A percentile compares a stretch with the other conserved stretches of the same genome.
These are phyloP conservation scores for Coregonus clupeaformis DNA, from an alignment of 2,113 vertebrate genomes.

Conservation along the genomic window DNA sequence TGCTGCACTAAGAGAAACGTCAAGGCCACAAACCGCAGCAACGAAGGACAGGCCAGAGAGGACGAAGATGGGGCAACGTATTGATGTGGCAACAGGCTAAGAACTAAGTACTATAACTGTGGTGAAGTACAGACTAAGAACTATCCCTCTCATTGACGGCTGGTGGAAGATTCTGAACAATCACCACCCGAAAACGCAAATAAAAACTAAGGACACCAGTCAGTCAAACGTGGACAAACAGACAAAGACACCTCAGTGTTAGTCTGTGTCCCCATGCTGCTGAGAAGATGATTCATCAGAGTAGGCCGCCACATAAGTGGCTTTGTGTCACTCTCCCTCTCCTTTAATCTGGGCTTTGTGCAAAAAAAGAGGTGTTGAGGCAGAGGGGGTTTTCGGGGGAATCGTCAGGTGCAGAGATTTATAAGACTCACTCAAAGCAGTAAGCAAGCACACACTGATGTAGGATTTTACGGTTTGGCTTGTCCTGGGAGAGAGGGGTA, in stretches of 20 bases:
- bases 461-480: conserved; percentile 1
- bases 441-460: background rate
- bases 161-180: no score
- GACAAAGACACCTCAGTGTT: conserved; percentile 30
- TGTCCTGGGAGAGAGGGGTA: background rate
- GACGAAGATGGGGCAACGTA: conserved; percentile 54
- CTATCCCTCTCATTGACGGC: background rate
- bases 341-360: conserved; percentile 55
- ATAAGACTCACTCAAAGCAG: conserved; percentile 31
- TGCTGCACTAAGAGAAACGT: conserved; percentile 37
- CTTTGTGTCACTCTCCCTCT: conserved; percentile 59
- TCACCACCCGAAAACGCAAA: background rate
- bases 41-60: conserved; percentile 35
- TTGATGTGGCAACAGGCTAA: conserved; percentile 63
- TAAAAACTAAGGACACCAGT: background rate
- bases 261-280: conserved; percentile 14
- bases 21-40: conserved; percentile 48
- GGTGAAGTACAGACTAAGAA: background rate
- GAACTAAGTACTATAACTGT: conserved; percentile 31
- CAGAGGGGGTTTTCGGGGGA: conserved; percentile 34
- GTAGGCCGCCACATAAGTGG: conserved; percentile 49
- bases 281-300: conserved; percentile 35
- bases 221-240: conserved; percentile 21
- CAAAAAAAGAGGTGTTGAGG: conserved; percentile 25
- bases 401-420: conserved; percentile 46